phyloP scores from a whole-genome alignment of 1,140 invertebrate genomes.

The Luehdorfia chinensis region DNA sequence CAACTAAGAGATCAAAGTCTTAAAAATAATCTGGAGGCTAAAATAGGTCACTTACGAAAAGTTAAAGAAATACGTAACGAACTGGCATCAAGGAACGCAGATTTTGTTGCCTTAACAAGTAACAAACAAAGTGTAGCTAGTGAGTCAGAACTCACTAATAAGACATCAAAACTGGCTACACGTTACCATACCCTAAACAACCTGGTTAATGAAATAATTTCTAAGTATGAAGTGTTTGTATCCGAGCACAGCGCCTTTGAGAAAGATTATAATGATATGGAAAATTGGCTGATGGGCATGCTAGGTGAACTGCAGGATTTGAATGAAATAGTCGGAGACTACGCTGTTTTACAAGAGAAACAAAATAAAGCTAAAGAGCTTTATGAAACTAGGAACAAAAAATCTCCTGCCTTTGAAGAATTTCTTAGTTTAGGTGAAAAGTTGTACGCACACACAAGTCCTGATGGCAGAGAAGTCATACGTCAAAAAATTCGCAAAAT shows the following conservation, averaged over 20 bases:
- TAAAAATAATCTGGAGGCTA: slow-evolving; percentile 90
- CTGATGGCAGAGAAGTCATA: slow-evolving; percentile 94
- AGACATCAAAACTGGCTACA: slow-evolving; percentile 88
- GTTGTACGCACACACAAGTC: slow-evolving; percentile 94
- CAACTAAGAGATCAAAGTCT: slow-evolving; percentile 93
- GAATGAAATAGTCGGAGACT: slow-evolving; percentile 92
- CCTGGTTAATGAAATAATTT: slow-evolving; percentile 86
- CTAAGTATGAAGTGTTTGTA: slow-evolving; percentile 89
- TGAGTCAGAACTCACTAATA: slow-evolving; percentile 86
- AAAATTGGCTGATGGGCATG: slow-evolving; percentile 85
- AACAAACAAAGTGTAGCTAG: slow-evolving; percentile 85
- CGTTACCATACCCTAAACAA: slow-evolving; percentile 92
- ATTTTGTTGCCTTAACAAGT: slow-evolving; percentile 84
- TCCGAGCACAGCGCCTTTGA: slow-evolving; percentile 92
- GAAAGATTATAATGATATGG: slow-evolving; percentile 85
- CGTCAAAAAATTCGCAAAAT: slow-evolving; percentile 91
- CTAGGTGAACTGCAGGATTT: slow-evolving; percentile 85
- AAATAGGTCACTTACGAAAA: slow-evolving; percentile 88
- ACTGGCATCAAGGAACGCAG: slow-evolving; percentile 82
- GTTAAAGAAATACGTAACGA: slow-evolving; percentile 86
- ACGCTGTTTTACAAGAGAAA: slow-evolving; percentile 89
- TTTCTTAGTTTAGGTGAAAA: slow-evolving; percentile 94
- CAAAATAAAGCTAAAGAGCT: slow-evolving; percentile 90
- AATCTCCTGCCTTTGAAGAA: slow-evolving; percentile 89
- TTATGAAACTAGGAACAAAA: slow-evolving; percentile 87